A percentile compares a stretch with the other conserved stretches of the same genome.
These are phyloP conservation scores for Paracentrotus lividus DNA, from an alignment of 53 echinoderm and acorn worm genomes.

Conservation along the genomic window DNA sequence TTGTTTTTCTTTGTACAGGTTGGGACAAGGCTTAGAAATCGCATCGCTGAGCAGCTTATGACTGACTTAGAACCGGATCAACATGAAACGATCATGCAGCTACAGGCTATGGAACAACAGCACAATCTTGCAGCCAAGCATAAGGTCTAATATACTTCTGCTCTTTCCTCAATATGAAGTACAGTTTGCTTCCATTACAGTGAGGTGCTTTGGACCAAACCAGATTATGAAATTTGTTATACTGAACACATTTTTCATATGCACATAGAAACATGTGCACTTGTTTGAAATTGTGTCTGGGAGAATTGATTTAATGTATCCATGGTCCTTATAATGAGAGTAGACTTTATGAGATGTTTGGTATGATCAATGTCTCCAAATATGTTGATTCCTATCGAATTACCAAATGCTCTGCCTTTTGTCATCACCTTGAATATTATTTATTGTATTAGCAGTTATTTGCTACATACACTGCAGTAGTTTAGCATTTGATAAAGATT, in stretches of 20 bases:
- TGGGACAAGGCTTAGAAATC: constrained; percentile 86
- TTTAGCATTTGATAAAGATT: background rate
- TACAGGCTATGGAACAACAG: constrained; percentile 84
- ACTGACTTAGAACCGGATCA: constrained; percentile 87
- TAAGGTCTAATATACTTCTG: constrained; percentile 28
- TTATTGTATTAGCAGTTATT: background rate
- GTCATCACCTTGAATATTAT: background rate
- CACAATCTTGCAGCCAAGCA: constrained; percentile 2
- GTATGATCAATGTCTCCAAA: background rate
- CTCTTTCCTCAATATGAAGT: background rate
- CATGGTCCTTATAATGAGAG: too few relatives aligned
- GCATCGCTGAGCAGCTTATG: constrained; percentile 93
- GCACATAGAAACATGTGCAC: too few relatives aligned
- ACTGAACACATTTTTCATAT: too few relatives aligned
- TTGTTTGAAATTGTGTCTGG: too few relatives aligned
- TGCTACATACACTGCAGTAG: background rate
- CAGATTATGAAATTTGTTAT: too few relatives aligned
- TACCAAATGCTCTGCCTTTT: background rate
- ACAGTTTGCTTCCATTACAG: too few relatives aligned
- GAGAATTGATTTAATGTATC: too few relatives aligned
- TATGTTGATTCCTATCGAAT: background rate
- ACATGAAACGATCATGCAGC: constrained; percentile 95
- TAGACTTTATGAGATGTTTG: too few relatives aligned
- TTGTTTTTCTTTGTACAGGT: constrained; percentile 71
- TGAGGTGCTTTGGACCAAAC: too few relatives aligned